Evolutionary conservation across 2,113 vertebrate species (phyloP).

Genomic region (Machaerirhynchus nigripectus): DNA sequence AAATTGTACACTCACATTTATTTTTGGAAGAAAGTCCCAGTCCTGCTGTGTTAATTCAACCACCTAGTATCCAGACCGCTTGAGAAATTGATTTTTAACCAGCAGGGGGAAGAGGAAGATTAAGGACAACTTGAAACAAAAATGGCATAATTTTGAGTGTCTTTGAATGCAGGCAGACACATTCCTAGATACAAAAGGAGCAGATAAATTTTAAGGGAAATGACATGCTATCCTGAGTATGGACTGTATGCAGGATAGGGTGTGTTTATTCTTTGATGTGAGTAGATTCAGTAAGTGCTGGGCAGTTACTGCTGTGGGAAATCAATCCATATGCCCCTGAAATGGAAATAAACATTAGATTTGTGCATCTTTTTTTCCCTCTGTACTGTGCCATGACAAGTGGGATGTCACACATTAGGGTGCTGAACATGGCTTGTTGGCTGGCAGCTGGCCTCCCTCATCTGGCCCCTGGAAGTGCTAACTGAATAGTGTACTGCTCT

Average conservation of each 20-base stretch:
- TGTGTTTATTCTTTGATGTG: background rate
- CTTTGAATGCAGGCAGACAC: background rate
- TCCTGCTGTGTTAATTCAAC: constrained; percentile 27
- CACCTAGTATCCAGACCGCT: background rate
- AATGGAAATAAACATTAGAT: background rate
- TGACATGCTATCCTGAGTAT: background rate
- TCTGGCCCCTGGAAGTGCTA: background rate
- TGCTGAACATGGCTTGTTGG: background rate
- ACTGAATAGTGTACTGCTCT: background rate
- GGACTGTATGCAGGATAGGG: background rate
- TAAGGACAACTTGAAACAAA: background rate
- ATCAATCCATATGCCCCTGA: background rate
- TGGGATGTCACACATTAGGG: background rate
- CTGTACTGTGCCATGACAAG: background rate
- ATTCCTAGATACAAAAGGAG: background rate
- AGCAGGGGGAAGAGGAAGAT: background rate
- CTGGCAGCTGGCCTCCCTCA: background rate
- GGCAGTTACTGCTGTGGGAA: background rate
- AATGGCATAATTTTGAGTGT: background rate
- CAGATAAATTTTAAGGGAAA: background rate
- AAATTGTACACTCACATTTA: background rate
- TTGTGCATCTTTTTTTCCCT: background rate
- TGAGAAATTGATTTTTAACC: constrained; percentile 39
- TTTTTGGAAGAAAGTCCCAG: background rate
- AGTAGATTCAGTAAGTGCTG: background rate